Percentiles rank a stretch among this genome's conserved stretches.
Conservation (phyloP, 2,113 vertebrate species). For the Porphyrio hochstetteri region DNA sequence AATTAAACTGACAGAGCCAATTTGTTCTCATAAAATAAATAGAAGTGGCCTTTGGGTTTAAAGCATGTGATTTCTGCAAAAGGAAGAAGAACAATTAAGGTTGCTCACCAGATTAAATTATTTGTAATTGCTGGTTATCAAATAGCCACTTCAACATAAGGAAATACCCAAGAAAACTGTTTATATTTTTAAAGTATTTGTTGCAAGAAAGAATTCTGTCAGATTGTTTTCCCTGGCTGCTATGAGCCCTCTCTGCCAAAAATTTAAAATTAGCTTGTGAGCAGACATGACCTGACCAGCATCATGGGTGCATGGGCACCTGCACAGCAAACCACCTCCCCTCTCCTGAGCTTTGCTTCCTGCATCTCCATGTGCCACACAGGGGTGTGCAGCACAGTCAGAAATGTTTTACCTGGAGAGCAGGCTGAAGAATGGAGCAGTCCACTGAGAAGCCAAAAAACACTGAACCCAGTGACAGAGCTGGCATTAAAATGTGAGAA, state of each 20-base stretch:
- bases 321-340: background rate
- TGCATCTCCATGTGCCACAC: rapidly evolving
- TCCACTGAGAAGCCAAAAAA: background rate
- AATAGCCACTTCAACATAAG: background rate
- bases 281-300: background rate
- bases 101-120: background rate
- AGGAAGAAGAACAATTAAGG: background rate
- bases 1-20: background rate
- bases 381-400: background rate
- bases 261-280: background rate
- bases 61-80: background rate
- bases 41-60: background rate
- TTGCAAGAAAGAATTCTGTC: background rate
- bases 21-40: conserved; percentile 44
- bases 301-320: background rate
- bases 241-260: background rate
- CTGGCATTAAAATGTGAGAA: background rate
- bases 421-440: background rate
- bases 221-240: background rate
- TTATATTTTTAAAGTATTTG: background rate
- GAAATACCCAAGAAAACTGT: background rate
- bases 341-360: background rate
- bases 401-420: background rate
- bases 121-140: background rate
- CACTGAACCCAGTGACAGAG: background rate